These are phyloP conservation scores for Micromesistius poutassou DNA, from an alignment of 2,797 vertebrate genomes.

Conservation along the genomic window DNA sequence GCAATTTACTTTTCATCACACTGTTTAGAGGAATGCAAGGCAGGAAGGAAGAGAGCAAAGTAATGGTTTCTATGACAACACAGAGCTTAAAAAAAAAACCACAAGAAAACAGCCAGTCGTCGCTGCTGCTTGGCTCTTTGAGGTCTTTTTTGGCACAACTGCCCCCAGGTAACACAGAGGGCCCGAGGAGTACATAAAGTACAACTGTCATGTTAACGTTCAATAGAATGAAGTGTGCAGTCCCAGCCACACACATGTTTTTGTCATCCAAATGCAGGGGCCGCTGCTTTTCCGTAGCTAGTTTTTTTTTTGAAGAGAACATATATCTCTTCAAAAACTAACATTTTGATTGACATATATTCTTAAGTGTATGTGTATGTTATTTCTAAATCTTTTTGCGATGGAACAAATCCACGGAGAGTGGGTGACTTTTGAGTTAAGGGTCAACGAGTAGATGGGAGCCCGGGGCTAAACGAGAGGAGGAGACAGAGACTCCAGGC, in stretches of 20 bases:
- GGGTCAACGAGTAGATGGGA: conserved; percentile 50
- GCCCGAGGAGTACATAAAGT: not conserved
- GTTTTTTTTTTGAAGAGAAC: conserved; percentile 20
- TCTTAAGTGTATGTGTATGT: conserved; percentile 34
- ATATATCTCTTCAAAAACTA: not conserved
- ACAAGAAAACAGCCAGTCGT: conserved; percentile 24
- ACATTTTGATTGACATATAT: conserved; percentile 44
- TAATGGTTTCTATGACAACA: conserved; percentile 73
- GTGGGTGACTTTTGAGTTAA: conserved; percentile 41
- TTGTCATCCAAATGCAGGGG: conserved; percentile 26
- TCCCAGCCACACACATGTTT: conserved; percentile 6
- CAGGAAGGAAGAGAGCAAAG: conserved; percentile 76
- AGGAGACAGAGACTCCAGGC: conserved; percentile 47
- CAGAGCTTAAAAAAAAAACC: conserved; percentile 34
- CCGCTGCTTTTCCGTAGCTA: conserved; percentile 11
- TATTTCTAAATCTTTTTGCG: conserved; percentile 39
- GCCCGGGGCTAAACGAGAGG: conserved; percentile 62
- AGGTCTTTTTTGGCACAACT: conserved; percentile 7
- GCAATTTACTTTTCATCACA: conserved; percentile 78
- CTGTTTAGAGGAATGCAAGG: conserved; percentile 74
- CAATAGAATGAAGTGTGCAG: not conserved
- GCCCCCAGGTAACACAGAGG: conserved; percentile 1
- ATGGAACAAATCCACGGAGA: conserved; percentile 34
- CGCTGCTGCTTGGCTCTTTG: conserved; percentile 20
- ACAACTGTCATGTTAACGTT: conserved; percentile 3